Base-by-base conservation (phyloP, 2,888 invertebrate genomes). In the Acronicta alni region DNA sequence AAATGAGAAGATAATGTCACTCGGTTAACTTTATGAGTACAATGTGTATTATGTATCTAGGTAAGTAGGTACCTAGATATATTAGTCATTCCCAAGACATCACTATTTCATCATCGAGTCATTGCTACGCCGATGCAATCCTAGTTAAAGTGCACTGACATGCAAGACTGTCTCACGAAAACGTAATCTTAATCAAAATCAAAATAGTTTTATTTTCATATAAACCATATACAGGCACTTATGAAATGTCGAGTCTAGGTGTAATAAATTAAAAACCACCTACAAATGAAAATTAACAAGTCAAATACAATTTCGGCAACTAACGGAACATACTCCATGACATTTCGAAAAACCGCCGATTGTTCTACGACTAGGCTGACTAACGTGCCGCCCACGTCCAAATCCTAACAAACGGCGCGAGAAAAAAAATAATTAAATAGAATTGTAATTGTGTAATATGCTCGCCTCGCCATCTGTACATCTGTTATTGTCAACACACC, bases 401-500 rank as follows among this genome's bases (percentile, higher is more conserved):
- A 83, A 86, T 84, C 83, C 82, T 86, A 87, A 88, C 85, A 87
- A 88, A 84, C 85, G 84, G 79, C 73, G 75, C 79, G 79, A 85
- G 81, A 89, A 90, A 92, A 91, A 35, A 90, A 79, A 92, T 90
- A 93, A 93, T 94, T 92, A 94, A 93, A 93, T 90, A 91, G 88
- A 90, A 90, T 91, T 84, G 89, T 93, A 94, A 94, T 94, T 92
- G 93, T 93, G 90, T 93, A 93, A 92, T 92, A 89, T 89, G 87
- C 88, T 83, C 82, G 80, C 85, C 82, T 86, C 88, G 88, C 87
- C 89, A 85, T 88, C 85, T 81, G 87, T 92, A 94, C 93, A 94
- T 93, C 93, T 94, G 94, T 93, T 93, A 90, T 88, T 91, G 93
- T 92, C 91, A 91, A 91, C 92, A 92, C 93, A 94, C 93, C 93